Conservation (phyloP, 2,888 invertebrate genomes). For the Ctenicera cuprea region DNA sequence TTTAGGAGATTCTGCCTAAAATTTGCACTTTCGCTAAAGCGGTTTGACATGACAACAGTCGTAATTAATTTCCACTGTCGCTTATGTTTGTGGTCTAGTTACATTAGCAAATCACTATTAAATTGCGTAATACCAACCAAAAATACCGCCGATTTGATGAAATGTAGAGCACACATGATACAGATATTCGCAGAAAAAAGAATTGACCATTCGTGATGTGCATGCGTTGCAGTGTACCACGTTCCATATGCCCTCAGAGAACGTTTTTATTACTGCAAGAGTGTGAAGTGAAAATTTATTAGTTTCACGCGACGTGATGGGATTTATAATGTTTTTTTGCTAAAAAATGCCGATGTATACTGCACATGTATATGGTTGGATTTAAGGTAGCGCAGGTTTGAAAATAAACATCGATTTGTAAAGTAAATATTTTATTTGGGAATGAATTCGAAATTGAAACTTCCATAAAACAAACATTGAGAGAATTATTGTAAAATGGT, state of each 20-base stretch:
- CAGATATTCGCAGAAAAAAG: conserved; percentile 44
- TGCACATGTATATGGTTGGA: neutral
- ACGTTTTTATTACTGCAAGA: conserved; percentile 67
- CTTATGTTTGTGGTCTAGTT: neutral
- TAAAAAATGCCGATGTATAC: neutral
- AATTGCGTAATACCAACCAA: neutral
- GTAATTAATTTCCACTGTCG: conserved; percentile 12
- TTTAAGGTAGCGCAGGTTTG: conserved; percentile 16
- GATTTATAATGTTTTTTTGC: conserved; percentile 60
- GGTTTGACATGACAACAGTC: conserved; percentile 3
- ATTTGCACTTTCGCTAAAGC: neutral
- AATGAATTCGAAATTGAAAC: conserved; percentile 34
- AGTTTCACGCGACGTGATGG: conserved; percentile 67
- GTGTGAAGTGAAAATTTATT: conserved; percentile 70
- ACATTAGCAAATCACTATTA: conserved; percentile 19
- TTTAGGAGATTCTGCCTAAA: neutral
- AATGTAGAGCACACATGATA: conserved; percentile 30
- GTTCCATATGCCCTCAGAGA: conserved; percentile 61
- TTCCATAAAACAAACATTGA: conserved; percentile 27
- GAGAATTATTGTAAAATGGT: conserved; percentile 18
- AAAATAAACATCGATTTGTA: conserved; percentile 25
- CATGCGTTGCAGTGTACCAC: conserved; percentile 59
- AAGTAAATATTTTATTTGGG: conserved; percentile 27
- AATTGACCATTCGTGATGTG: conserved; percentile 60
- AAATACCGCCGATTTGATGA: neutral